Conservation (phyloP, 2,113 vertebrate species). For the Cyprichromis sp. region DNA sequence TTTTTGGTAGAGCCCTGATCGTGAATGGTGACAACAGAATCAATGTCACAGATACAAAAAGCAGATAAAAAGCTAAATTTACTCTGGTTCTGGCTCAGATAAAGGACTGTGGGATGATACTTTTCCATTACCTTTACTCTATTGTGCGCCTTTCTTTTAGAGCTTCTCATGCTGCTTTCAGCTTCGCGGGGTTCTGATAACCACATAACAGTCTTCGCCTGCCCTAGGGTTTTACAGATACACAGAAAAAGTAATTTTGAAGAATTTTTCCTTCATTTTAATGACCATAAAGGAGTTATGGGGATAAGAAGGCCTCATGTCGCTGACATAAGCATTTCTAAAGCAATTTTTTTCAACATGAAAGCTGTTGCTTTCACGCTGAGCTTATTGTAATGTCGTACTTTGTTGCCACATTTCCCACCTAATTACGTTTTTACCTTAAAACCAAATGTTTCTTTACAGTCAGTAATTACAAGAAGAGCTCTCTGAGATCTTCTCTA, state of each 20-base stretch:
- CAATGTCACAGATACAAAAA: background rate
- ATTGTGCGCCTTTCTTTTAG: background rate
- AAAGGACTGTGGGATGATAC: background rate
- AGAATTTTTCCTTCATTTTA: background rate
- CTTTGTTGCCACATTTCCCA: background rate
- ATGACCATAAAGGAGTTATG: background rate
- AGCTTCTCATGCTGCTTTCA: background rate
- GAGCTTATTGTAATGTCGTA: background rate
- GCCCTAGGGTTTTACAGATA: background rate
- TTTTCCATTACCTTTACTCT: conserved; percentile 23
- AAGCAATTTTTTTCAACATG: background rate
- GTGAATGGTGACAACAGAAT: background rate
- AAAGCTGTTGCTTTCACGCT: background rate
- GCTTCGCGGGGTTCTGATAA: background rate
- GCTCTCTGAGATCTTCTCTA: background rate
- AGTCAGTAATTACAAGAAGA: background rate
- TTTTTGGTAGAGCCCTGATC: background rate
- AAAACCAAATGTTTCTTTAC: background rate
- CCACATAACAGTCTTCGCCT: background rate
- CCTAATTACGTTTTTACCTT: background rate
- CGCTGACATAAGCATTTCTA: background rate
- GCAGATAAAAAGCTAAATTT: background rate
- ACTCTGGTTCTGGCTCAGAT: background rate
- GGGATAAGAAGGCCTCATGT: background rate
- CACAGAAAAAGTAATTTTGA: background rate